Base-by-base conservation (phyloP, 2,113 vertebrate species). In the Narcine bancroftii region DNA sequence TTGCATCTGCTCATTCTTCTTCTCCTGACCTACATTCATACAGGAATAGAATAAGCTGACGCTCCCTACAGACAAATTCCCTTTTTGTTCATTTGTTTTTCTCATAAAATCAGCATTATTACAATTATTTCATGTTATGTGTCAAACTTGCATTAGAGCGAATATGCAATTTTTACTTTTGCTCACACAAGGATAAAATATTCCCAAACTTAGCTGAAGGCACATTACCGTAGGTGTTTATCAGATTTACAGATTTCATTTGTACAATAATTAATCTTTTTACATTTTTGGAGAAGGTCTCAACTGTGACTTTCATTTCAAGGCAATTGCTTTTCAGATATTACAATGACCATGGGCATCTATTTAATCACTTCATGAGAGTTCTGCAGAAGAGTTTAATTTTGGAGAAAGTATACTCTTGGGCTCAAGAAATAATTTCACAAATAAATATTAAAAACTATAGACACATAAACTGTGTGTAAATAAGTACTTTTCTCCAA, bases 231-330 rank as follows among this genome's bases (percentile, higher is more conserved):
- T 69, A n/a, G n/a, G 19, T 66, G 0, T 65, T 24, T 29, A 21
- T 69, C 63, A 47, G 36, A 47, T 19, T 45, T 29, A 42, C 65
- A 45, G 13, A 91, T 45, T 69, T 45, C 39, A 63, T 69, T 17
- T 36, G 26, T 45, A 24, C 33, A 42, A 91, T 91, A 89, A 65
- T 63, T 69, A 63, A 42, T 42, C 21, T 39, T 3, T 60, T 26
- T 21, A 24, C 66, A 24, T n/a, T 36, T 65, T 42, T 39, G 65
- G 36, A 42, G 36, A 36, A 5, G 21, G 36, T 66, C 66, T 89
- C 36, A 66, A 29, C n/a, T 66, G 36, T 91, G 63, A 69, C 66
- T 91, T 91, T 89, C 2, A 91, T 47, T 91, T 91, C 36, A 47
- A 91, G 89, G 21, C 36, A 26, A 60, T 63, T 87, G 53, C n/a